Evolutionary conservation across 1,140 invertebrate species (phyloP).

Genomic region (Ptiloglossa arizonensis): DNA sequence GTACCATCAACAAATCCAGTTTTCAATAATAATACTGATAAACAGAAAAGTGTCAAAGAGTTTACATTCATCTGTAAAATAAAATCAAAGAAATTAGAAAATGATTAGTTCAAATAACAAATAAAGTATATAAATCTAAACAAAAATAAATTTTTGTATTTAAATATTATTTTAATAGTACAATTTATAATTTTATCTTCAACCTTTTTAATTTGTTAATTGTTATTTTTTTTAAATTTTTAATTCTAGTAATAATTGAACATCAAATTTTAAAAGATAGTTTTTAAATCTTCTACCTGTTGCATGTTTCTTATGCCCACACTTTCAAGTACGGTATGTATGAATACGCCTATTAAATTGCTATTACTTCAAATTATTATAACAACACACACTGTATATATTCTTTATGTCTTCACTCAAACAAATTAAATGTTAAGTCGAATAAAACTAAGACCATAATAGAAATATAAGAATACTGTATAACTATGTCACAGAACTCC

Average conservation of each 20-base stretch:
- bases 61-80: constrained; percentile 69
- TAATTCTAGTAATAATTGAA: constrained; percentile 3
- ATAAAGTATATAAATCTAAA: not conserved
- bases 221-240: too few relatives aligned
- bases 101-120: not conserved
- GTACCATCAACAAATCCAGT: constrained; percentile 46
- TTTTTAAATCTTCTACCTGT: constrained; percentile 18
- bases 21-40: constrained; percentile 56
- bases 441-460: constrained; percentile 6
- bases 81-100: constrained; percentile 16
- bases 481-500: not conserved
- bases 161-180: too few relatives aligned
- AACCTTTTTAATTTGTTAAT: too few relatives aligned
- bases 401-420: not conserved
- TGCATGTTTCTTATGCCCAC: constrained; percentile 2
- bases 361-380: constrained; percentile 1
- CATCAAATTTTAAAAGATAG: not conserved
- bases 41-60: constrained; percentile 61
- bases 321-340: not conserved
- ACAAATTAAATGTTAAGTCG: not conserved
- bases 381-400: not conserved
- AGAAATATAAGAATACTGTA: constrained; percentile 7
- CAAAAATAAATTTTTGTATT: too few relatives aligned
- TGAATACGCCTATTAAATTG: constrained; percentile 3
- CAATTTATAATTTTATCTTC: too few relatives aligned